These are phyloP conservation scores for Suillia variegata DNA, from an alignment of 2,888 invertebrate species.

Conservation along the genomic window DNA sequence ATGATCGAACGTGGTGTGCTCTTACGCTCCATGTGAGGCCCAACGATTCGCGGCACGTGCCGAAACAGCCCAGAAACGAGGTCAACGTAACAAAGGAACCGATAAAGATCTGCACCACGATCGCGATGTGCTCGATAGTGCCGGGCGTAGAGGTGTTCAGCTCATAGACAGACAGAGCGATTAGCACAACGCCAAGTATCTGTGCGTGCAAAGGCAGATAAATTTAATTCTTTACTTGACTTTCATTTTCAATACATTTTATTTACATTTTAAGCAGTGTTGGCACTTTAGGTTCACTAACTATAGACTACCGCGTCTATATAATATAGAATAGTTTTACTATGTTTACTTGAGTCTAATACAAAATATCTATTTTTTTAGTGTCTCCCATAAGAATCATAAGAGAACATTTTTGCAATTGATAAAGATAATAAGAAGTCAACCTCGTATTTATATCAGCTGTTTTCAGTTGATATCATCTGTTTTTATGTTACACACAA, in stretches of 20 bases:
- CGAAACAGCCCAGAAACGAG: conserved; percentile 89
- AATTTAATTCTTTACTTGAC: not conserved
- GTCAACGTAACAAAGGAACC: conserved; percentile 78
- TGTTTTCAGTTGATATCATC: no score
- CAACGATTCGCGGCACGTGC: conserved; percentile 82
- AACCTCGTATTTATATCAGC: no score
- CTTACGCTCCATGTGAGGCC: conserved; percentile 85
- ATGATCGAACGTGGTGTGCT: not conserved
- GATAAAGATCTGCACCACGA: conserved; percentile 65
- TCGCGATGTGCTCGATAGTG: conserved; percentile 51
- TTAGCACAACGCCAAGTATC: conserved; percentile 48
- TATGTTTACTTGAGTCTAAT: no score
- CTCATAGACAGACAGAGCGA: conserved; percentile 51
- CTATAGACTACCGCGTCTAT: not conserved
- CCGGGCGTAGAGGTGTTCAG: conserved; percentile 50
- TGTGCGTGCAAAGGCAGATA: conserved; percentile 21
- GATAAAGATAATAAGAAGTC: not conserved
- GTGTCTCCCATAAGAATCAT: no score
- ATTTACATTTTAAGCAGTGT: no score
- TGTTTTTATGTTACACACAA: no score
- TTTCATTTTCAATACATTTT: not conserved
- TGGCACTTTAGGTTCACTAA: not conserved
- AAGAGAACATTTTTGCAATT: no score
- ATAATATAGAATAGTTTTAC: no score
- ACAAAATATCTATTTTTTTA: no score